These are phyloP conservation scores for Ctena decussata DNA, from an alignment of 2,888 invertebrate species.

Conservation along the genomic window DNA sequence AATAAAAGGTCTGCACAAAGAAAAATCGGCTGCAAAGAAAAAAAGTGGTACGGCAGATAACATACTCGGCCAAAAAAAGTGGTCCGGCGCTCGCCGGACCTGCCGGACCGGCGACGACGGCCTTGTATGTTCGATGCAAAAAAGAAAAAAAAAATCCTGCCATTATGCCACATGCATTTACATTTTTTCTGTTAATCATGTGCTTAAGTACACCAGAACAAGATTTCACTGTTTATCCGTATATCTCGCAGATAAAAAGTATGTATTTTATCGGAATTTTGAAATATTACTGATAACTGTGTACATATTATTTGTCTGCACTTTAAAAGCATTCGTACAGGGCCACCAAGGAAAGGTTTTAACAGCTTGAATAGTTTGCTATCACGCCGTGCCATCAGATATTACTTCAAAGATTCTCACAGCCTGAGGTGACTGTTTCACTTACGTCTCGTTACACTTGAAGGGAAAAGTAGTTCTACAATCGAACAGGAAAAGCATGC, in stretches of 20 bases:
- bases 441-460: conserved; percentile 18
- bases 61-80: no score
- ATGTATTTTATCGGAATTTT: conserved; percentile 11
- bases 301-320: neutral
- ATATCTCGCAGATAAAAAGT: conserved; percentile 1
- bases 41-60: no score
- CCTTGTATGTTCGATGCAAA: no score
- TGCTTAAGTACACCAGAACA: no score
- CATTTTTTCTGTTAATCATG: no score
- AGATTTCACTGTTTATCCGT: neutral
- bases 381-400: conserved; percentile 9
- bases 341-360: conserved; percentile 16
- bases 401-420: conserved; percentile 13
- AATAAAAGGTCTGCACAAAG: no score
- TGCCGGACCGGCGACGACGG: no score
- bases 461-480: neutral
- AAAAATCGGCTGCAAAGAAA: no score
- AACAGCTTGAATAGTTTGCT: conserved; percentile 11
- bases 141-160: no score
- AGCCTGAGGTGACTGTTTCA: conserved; percentile 1
- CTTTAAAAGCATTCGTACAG: neutral
- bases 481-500: neutral
- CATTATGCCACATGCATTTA: no score
- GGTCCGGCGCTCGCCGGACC: no score
- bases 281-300: conserved; percentile 3